A percentile compares a stretch with the other conserved stretches of the same genome.
Evolutionary conservation across 2,797 vertebrate species (phyloP).

Genomic region (Rhincodon typus): DNA sequence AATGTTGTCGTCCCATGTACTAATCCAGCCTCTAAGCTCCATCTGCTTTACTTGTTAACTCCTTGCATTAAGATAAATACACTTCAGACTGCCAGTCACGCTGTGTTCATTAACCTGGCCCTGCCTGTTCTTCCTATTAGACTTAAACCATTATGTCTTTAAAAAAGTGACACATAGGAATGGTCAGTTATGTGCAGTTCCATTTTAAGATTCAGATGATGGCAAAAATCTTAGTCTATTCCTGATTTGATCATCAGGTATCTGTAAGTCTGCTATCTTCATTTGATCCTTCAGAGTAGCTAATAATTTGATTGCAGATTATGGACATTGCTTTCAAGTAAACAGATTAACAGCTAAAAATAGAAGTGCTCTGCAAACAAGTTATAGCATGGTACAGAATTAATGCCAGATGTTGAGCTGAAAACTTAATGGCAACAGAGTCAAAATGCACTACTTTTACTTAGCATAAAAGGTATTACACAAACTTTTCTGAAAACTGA

Average conservation of each 20-base stretch:
- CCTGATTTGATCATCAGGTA: not conserved
- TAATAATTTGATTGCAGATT: not conserved
- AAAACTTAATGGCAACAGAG: not conserved
- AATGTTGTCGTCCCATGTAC: no score
- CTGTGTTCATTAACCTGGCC: no score
- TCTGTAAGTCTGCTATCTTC: not conserved
- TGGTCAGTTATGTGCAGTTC: not conserved
- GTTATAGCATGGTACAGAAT: not conserved
- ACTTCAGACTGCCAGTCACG: no score
- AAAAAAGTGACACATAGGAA: not conserved
- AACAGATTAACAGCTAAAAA: not conserved
- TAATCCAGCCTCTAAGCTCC: no score
- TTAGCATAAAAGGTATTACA: not conserved
- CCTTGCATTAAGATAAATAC: no score
- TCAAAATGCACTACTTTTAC: not conserved
- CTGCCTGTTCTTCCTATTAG: no score
- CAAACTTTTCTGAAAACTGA: not conserved
- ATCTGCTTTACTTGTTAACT: no score
- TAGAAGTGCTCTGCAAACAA: not conserved
- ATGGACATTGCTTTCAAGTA: not conserved
- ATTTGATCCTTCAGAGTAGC: not conserved
- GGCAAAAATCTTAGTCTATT: not conserved
- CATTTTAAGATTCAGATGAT: not conserved
- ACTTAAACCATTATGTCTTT: no score
- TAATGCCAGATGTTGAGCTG: slow-evolving; percentile 10